These are phyloP conservation scores for Ctenopoma kingsleyae DNA, from an alignment of 2,797 vertebrate species.

Conservation along the genomic window DNA sequence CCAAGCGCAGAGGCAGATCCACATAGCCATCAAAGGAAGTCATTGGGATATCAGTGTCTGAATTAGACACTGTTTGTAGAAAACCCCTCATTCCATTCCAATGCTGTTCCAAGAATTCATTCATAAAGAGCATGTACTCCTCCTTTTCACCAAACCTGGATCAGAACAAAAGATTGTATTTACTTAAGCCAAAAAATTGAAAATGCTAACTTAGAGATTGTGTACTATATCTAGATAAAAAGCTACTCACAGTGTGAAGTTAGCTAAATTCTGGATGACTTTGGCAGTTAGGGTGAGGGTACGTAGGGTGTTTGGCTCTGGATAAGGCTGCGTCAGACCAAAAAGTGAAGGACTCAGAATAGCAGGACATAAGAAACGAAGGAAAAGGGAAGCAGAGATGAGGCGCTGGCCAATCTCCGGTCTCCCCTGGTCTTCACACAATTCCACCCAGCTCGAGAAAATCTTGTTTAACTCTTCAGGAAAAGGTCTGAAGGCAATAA, in stretches of 20 bases:
- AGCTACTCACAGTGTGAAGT: slow-evolving; percentile 89
- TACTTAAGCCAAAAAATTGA: background rate
- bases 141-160: slow-evolving; percentile 96
- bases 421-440: slow-evolving; percentile 84
- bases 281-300: slow-evolving; percentile 94
- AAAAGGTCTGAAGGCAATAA: slow-evolving; percentile 84
- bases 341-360: slow-evolving; percentile 96
- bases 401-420: slow-evolving; percentile 89
- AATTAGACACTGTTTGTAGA: slow-evolving; percentile 87
- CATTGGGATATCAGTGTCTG: slow-evolving; percentile 81
- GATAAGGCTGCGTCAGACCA: slow-evolving; percentile 90
- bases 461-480: slow-evolving; percentile 91
- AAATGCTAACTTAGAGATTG: background rate
- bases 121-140: slow-evolving; percentile 98
- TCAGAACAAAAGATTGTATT: background rate
- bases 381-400: slow-evolving; percentile 95
- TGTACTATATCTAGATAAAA: background rate
- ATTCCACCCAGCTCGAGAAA: slow-evolving; percentile 91
- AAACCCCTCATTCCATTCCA: slow-evolving; percentile 90
- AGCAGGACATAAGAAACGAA: slow-evolving; percentile 94
- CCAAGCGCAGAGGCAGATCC: slow-evolving; percentile 92
- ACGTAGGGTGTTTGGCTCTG: slow-evolving; percentile 87
- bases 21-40: slow-evolving; percentile 90
- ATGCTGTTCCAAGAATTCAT: slow-evolving; percentile 90
- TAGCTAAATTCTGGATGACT: slow-evolving; percentile 96